phyloP scores from a whole-genome alignment of 2,797 vertebrate genomes.

The Megalops cyprinoides region DNA sequence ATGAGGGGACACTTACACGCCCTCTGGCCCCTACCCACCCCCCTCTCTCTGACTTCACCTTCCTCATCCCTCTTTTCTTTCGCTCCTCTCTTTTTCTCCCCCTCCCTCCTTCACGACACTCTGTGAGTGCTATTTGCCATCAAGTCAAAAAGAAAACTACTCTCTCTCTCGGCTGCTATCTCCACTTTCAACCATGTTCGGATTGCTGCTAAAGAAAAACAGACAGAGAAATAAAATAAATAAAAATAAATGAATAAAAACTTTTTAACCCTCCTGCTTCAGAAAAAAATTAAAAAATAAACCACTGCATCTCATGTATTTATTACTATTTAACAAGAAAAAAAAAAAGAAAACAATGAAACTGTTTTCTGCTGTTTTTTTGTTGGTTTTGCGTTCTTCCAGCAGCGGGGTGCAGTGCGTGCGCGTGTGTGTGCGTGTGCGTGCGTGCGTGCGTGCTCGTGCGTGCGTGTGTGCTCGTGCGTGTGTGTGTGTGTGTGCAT shows the following conservation, averaged over 20 bases:
- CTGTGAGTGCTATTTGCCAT: constrained; percentile 74
- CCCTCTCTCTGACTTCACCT: constrained; percentile 35
- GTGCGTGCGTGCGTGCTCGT: background rate
- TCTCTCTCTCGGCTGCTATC: constrained; percentile 85
- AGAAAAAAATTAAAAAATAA: constrained; percentile 79
- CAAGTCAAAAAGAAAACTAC: constrained; percentile 71
- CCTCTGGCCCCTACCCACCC: constrained; percentile 41
- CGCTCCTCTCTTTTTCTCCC: constrained; percentile 43
- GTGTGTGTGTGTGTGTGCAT: background rate
- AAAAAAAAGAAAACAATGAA: constrained; percentile 72
- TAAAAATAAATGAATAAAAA: constrained; percentile 67
- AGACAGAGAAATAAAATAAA: constrained; percentile 81
- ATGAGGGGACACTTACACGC: constrained; percentile 64
- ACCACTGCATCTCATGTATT: constrained; percentile 88
- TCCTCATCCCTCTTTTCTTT: constrained; percentile 11
- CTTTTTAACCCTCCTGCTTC: constrained; percentile 85
- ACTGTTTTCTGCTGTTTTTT: constrained; percentile 82
- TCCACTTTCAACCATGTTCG: constrained; percentile 77
- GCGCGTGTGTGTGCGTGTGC: background rate
- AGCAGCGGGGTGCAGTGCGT: constrained; percentile 65
- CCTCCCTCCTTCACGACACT: constrained; percentile 62
- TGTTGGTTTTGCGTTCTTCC: constrained; percentile 76
- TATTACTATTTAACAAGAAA: constrained; percentile 88
- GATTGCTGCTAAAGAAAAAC: constrained; percentile 86
- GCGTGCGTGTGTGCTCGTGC: no score